phyloP scores from a whole-genome alignment of 2,113 vertebrate species.

The Alethe diademata region DNA sequence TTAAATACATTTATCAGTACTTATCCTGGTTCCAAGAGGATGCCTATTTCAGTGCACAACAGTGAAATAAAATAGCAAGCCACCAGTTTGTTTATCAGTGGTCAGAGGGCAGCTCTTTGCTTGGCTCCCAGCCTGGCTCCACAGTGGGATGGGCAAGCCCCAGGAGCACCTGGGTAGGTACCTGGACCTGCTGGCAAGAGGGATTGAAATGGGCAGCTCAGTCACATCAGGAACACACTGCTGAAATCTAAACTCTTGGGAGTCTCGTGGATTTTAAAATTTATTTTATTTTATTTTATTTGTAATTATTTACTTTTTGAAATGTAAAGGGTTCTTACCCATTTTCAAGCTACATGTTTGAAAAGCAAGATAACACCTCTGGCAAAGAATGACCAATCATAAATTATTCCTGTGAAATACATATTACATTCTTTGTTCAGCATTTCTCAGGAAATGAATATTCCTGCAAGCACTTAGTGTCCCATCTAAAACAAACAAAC shows the following conservation, averaged over 20 bases:
- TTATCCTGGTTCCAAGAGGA: slow-evolving; percentile 39
- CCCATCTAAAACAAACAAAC: neutral
- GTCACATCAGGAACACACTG: neutral
- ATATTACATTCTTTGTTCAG: neutral
- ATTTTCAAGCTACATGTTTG: neutral
- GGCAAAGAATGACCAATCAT: neutral
- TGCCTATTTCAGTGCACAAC: neutral
- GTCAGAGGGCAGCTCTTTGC: neutral
- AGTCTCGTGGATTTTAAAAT: neutral
- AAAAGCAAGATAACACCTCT: neutral
- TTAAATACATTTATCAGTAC: neutral
- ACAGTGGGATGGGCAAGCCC: fast-evolving
- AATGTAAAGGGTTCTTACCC: neutral
- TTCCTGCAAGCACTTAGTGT: neutral
- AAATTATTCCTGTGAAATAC: neutral
- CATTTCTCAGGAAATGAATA: neutral
- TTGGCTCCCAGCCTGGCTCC: fast-evolving
- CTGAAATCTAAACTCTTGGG: neutral
- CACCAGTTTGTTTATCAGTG: neutral
- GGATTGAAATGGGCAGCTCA: neutral
- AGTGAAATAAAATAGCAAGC: neutral
- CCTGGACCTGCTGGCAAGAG: neutral
- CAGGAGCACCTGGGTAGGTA: neutral
- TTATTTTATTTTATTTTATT: neutral
- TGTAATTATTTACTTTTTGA: neutral